A percentile compares a stretch with the other conserved stretches of the same genome.
These are phyloP conservation scores for Neoitamus cyanurus DNA, from an alignment of 2,888 invertebrate genomes.

Conservation along the genomic window DNA sequence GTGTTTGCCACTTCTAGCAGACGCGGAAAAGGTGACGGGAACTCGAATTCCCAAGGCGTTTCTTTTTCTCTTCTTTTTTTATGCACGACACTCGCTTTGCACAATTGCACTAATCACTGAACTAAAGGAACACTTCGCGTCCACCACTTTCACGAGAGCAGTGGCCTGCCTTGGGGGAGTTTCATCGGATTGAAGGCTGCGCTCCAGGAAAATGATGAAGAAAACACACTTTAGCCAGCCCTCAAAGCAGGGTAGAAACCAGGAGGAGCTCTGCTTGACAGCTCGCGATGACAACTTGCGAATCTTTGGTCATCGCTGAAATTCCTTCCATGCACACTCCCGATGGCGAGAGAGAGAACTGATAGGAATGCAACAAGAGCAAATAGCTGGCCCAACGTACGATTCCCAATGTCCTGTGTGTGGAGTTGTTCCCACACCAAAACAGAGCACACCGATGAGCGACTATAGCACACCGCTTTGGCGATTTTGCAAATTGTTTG, in stretches of 20 bases:
- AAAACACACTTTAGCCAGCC: neutral
- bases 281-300: neutral
- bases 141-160: neutral
- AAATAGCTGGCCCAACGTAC: neutral
- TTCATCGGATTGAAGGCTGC: neutral
- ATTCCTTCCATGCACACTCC: neutral
- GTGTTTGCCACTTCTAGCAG: neutral
- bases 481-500: neutral
- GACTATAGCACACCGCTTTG: neutral
- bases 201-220: neutral
- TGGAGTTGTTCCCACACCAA: no score
- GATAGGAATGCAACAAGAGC: neutral
- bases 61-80: neutral
- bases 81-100: neutral
- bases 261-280: neutral
- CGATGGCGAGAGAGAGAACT: neutral
- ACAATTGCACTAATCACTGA: neutral
- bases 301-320: slow-evolving; percentile 13
- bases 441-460: neutral
- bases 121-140: neutral
- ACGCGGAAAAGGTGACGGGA: neutral
- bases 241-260: neutral
- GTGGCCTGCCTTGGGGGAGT: neutral
- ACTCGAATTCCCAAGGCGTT: neutral
- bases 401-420: neutral